Evolutionary conservation across 2,888 invertebrate genomes (phyloP), one percentile per base, ranked within the genome.

Genomic region (Euproctis similis): DNA sequence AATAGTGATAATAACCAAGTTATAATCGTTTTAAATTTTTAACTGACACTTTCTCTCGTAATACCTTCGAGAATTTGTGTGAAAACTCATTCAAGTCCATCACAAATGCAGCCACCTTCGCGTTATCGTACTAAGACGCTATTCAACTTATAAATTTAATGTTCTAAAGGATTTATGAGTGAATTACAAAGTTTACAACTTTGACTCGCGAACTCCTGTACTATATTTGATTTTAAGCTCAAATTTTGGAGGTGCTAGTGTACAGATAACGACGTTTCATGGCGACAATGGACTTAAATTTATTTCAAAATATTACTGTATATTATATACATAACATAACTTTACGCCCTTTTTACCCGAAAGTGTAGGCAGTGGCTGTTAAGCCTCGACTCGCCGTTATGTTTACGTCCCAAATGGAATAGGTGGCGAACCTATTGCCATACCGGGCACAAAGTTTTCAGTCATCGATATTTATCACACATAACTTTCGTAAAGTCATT

Each of bases 71-170:
- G 32, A n/a, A n/a, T 14, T 14, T 14, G 4, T 14, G 4, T 14
- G 4, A 14, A 4, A 59, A 52, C 47, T 50, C 48, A 56, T 59
- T 53, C 48, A 43, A 57, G 62, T 63, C 64, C 67, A 69, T 73
- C 69, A 62, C 55, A 50, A 72, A 73, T 74, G 74, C 72, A 72
- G 56, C 50, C 50, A 19, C 59, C 58, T 71, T 74, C 50, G 20
- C 59, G 59, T 71, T 74, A 74, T 74, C 75, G 71, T 59, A 59
- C 61, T 56, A 43, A 56, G 52, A 62, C 54, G 39, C 55, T 46
- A 43, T 42, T 52, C 54, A 64, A 75, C 69, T 73, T 70, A 71
- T 69, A 74, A 69, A 73, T 70, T 72, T 70, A 72, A 72, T 61
- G 69, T 65, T 58, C 64, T 67, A 57, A 63, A 71, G 69, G 74